A percentile compares a stretch with the other conserved stretches of the same genome.
These are phyloP conservation scores for Teleogryllus occipitalis DNA, from an alignment of 1,140 invertebrate species.

Conservation along the genomic window DNA sequence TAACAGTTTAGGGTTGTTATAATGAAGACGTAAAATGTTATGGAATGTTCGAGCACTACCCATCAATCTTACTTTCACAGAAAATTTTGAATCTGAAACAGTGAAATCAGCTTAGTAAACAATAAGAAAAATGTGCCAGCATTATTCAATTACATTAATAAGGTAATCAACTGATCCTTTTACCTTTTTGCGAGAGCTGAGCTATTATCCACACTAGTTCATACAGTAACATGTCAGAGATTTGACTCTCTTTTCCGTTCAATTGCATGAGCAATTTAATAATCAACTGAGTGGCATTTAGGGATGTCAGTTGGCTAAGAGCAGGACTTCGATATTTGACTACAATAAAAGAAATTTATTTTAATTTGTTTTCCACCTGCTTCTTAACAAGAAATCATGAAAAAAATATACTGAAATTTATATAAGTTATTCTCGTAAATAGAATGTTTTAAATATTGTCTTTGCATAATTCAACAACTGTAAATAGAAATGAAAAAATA, in stretches of 20 bases:
- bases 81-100: conserved; percentile 54
- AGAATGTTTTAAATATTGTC: too few species aligned
- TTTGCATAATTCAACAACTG: too few species aligned
- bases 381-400: too few species aligned
- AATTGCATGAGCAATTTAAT: conserved; percentile 38
- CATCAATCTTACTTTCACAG: conserved; percentile 47
- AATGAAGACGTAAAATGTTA: conserved; percentile 48
- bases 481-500: too few species aligned
- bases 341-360: conserved; percentile 20
- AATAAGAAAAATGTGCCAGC: too few species aligned
- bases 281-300: conserved; percentile 38
- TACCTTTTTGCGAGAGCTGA: conserved; percentile 36
- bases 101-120: not conserved
- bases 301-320: conserved; percentile 37
- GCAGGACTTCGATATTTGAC: conserved; percentile 35
- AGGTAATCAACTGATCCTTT: not conserved
- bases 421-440: too few species aligned
- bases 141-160: too few species aligned
- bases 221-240: conserved; percentile 37
- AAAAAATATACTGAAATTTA: too few species aligned
- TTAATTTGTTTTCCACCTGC: too few species aligned
- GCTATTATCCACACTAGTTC: conserved; percentile 42
- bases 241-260: conserved; percentile 34
- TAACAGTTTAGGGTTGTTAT: conserved; percentile 48
- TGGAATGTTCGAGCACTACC: conserved; percentile 53